Evolutionary conservation across 2,797 vertebrate genomes (phyloP).

Genomic region (Eidolon dupreanum): DNA sequence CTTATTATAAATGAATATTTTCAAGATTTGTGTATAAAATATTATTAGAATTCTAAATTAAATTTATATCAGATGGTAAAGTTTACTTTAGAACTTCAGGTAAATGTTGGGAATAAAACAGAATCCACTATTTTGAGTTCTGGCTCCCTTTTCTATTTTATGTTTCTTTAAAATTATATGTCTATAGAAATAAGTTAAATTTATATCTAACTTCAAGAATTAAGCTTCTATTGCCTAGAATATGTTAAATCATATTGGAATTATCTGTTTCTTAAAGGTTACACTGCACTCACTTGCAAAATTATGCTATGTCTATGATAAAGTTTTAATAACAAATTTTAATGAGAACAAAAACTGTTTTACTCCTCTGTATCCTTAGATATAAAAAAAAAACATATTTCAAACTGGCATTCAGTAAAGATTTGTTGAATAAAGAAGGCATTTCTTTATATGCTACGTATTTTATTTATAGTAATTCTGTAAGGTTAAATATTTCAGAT

Average conservation of each 20-base stretch:
- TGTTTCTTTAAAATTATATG: not conserved
- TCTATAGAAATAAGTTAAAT: not conserved
- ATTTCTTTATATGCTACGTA: not conserved
- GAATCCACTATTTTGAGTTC: too few relatives aligned
- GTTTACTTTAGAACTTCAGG: not conserved
- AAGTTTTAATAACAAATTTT: not conserved
- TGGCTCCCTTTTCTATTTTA: not conserved
- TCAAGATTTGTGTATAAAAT: not conserved
- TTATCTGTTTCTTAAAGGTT: not conserved
- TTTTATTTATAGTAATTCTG: not conserved
- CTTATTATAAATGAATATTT: not conserved
- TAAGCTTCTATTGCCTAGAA: not conserved
- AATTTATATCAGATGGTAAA: not conserved
- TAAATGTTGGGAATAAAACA: not conserved
- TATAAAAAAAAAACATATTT: not conserved
- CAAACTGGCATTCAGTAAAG: not conserved
- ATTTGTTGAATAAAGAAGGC: not conserved
- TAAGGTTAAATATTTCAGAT: not conserved
- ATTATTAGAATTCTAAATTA: not conserved
- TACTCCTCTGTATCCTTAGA: not conserved
- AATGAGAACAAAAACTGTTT: not conserved
- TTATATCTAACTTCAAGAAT: not conserved
- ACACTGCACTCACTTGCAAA: not conserved
- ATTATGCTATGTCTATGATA: not conserved
- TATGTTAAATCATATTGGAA: not conserved